A percentile compares a stretch with the other conserved stretches of the same genome.
Conservation (phyloP, 2,113 vertebrate genomes). For the Anser cygnoides region DNA sequence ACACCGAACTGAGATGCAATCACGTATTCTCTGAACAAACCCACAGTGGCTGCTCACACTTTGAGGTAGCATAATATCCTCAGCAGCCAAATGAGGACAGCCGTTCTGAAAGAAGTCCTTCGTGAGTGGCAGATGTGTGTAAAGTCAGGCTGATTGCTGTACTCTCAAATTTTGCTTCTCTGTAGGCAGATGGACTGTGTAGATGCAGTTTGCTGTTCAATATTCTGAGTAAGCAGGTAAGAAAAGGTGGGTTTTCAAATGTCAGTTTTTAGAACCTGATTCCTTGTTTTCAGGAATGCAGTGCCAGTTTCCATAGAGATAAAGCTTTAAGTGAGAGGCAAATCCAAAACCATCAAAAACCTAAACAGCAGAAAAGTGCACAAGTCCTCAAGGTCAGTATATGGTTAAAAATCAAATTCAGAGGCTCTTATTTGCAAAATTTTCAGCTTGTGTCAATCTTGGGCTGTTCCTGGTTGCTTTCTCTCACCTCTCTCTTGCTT, state of each 20-base stretch:
- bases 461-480: background rate
- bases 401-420: background rate
- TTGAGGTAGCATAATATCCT: background rate
- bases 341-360: background rate
- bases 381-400: background rate
- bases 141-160: background rate
- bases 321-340: background rate
- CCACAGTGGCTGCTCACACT: background rate
- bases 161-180: background rate
- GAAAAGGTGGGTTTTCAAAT: background rate
- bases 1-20: background rate
- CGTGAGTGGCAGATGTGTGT: background rate
- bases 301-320: background rate
- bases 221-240: background rate
- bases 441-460: background rate
- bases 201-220: background rate
- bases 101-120: background rate
- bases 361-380: background rate
- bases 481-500: background rate
- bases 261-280: background rate
- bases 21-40: background rate
- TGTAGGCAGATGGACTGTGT: background rate
- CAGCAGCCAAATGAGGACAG: accelerated
- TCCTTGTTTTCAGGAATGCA: background rate
- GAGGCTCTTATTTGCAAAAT: background rate